These are phyloP conservation scores for Nebria salina DNA, from an alignment of 2,888 invertebrate genomes.

Conservation along the genomic window DNA sequence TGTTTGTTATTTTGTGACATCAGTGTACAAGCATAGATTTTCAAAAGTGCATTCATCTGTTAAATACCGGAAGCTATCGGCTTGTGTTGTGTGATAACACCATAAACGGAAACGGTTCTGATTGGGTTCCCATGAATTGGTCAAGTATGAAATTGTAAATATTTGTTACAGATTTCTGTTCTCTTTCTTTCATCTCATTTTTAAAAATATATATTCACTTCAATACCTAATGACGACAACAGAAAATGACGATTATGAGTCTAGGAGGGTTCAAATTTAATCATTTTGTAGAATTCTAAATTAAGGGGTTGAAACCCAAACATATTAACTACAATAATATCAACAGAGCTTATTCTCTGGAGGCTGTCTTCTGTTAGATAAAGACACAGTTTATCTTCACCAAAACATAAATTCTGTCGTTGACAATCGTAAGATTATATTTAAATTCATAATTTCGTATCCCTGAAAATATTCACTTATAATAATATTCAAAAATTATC, in stretches of 20 bases:
- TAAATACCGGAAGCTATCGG: background rate
- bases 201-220: too few species aligned
- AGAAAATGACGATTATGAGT: background rate
- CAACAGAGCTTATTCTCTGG: background rate
- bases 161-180: background rate
- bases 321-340: constrained; percentile 28
- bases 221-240: too few species aligned
- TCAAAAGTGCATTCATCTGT: constrained; percentile 36
- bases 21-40: background rate
- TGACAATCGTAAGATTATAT: too few species aligned
- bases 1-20: background rate
- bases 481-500: background rate
- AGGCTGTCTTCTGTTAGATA: constrained; percentile 1
- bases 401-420: background rate
- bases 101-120: background rate
- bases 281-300: background rate
- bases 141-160: background rate
- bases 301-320: constrained; percentile 17
- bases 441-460: too few species aligned
- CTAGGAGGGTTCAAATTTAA: background rate
- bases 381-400: constrained; percentile 7
- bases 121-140: background rate
- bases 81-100: background rate
- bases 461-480: background rate
- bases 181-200: background rate